Conservation (phyloP, 2,797 vertebrate genomes). For the Sebastes cheni region DNA sequence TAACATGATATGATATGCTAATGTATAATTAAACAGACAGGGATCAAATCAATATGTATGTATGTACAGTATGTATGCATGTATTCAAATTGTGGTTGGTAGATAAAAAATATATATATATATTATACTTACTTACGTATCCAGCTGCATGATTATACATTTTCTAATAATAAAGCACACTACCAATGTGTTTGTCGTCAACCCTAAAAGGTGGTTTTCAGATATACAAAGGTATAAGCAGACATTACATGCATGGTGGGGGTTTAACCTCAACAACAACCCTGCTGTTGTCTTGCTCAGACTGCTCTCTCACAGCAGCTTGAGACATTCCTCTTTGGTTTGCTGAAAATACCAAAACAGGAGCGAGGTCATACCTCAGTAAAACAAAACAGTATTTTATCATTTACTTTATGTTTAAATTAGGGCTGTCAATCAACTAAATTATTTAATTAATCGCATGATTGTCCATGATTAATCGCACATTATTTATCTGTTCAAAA, state of each 20-base stretch:
- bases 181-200: neutral
- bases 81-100: too few relatives aligned
- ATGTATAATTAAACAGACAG: too few relatives aligned
- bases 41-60: too few relatives aligned
- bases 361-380: constrained; percentile 1
- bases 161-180: neutral
- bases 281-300: constrained; percentile 25
- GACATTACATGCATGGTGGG: neutral
- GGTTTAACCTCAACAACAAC: neutral
- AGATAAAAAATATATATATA: too few relatives aligned
- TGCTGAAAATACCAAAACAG: constrained; percentile 46
- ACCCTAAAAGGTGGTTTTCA: neutral
- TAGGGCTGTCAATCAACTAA: too few relatives aligned
- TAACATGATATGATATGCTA: too few relatives aligned
- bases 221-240: neutral
- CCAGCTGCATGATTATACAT: neutral
- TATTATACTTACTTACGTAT: too few relatives aligned
- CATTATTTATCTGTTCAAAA: too few relatives aligned
- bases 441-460: too few relatives aligned
- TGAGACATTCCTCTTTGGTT: constrained; percentile 71
- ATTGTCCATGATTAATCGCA: too few relatives aligned
- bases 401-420: neutral
- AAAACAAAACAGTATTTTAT: neutral
- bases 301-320: constrained; percentile 34
- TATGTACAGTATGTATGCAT: too few relatives aligned